Evolutionary conservation across 2,888 invertebrate genomes (phyloP).

Genomic region (Myathropa florea): DNA sequence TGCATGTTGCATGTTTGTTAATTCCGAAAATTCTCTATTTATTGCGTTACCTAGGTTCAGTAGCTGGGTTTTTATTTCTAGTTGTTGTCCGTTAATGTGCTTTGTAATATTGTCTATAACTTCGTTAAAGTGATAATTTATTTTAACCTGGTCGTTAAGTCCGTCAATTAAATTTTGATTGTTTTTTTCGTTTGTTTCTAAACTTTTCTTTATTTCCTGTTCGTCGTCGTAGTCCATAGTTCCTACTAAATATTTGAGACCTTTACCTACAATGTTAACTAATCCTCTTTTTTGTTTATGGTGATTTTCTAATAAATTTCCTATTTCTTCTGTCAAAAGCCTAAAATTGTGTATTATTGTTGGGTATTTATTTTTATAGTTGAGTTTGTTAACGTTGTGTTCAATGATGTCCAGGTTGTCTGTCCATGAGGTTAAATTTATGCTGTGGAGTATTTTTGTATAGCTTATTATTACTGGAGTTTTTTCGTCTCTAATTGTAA

Average conservation of each 20-base stretch:
- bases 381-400: slow-evolving; percentile 8
- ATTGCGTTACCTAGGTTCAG: background rate
- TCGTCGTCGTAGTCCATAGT: slow-evolving; percentile 28
- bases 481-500: slow-evolving; percentile 18
- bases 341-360: too few species aligned
- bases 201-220: too few species aligned
- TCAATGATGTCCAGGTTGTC: too few species aligned
- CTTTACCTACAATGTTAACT: slow-evolving; percentile 2
- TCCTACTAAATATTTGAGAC: slow-evolving; percentile 15
- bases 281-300: slow-evolving; percentile 8
- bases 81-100: slow-evolving; percentile 28
- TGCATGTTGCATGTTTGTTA: slow-evolving; percentile 27
- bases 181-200: slow-evolving; percentile 7
- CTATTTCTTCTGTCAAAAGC: background rate
- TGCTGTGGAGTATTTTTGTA: too few species aligned
- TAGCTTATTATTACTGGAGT: too few species aligned
- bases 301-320: background rate
- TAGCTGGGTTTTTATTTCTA: slow-evolving; percentile 3
- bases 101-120: slow-evolving; percentile 11
- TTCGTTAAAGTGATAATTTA: slow-evolving; percentile 22
- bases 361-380: slow-evolving; percentile 14
- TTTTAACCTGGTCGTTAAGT: slow-evolving; percentile 16
- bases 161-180: slow-evolving; percentile 18
- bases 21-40: too few species aligned
- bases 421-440: too few species aligned